phyloP scores from a whole-genome alignment of 2,113 vertebrate genomes.

The Varanus komodoensis region DNA sequence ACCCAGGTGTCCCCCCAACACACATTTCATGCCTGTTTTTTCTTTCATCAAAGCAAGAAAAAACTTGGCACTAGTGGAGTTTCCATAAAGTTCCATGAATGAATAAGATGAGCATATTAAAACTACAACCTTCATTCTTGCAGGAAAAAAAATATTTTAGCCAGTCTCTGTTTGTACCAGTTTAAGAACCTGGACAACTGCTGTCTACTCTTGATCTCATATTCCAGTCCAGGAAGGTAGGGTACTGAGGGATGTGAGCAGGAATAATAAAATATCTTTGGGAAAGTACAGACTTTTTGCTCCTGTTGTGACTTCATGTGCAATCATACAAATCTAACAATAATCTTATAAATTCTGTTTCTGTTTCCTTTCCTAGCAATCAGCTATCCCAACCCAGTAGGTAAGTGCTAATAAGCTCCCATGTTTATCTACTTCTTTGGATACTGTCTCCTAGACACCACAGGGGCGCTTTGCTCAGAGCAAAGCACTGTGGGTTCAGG shows the following conservation, averaged over 20 bases:
- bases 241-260: neutral
- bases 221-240: neutral
- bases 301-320: slow-evolving; percentile 32
- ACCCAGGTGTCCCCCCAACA: no score
- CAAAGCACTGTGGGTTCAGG: no score
- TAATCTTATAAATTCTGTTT: slow-evolving; percentile 60
- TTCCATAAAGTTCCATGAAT: neutral
- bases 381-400: slow-evolving; percentile 73
- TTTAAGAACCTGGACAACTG: slow-evolving; percentile 6
- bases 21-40: no score
- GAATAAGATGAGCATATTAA: neutral
- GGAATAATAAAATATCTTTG: slow-evolving; percentile 21
- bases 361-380: slow-evolving; percentile 68
- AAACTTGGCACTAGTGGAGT: no score
- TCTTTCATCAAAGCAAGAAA: no score
- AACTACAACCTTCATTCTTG: neutral
- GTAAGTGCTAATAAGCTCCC: slow-evolving; percentile 58
- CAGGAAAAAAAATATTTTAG: neutral
- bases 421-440: slow-evolving; percentile 9
- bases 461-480: no score
- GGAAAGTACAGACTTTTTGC: slow-evolving; percentile 37
- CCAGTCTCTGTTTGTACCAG: slow-evolving; percentile 18
- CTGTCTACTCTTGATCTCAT: neutral
- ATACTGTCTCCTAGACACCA: neutral
- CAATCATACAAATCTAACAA: slow-evolving; percentile 4